These are phyloP conservation scores for Coptodon rendalli DNA, from an alignment of 2,113 vertebrate genomes.

Conservation along the genomic window DNA sequence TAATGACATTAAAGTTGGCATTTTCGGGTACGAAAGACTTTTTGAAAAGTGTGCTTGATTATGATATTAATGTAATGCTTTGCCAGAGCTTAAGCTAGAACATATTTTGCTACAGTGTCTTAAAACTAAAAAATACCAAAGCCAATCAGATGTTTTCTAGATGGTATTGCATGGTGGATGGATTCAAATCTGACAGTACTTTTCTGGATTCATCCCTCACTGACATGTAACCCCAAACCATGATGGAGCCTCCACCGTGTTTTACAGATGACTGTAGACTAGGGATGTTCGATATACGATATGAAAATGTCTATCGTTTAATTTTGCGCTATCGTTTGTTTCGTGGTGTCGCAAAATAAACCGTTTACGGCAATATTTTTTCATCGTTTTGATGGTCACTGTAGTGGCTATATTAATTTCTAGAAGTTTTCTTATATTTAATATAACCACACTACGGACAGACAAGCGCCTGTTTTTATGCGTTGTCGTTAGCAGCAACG, in stretches of 20 bases:
- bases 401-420: too few relatives aligned
- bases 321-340: too few relatives aligned
- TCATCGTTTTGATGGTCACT: too few relatives aligned
- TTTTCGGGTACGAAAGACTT: background rate
- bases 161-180: background rate
- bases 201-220: background rate
- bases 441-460: too few relatives aligned
- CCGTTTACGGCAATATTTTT: too few relatives aligned
- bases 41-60: background rate
- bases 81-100: background rate
- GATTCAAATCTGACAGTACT: background rate
- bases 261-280: background rate
- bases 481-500: too few relatives aligned
- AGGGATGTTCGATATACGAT: too few relatives aligned
- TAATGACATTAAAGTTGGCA: background rate
- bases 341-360: too few relatives aligned
- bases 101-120: background rate
- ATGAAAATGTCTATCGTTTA: too few relatives aligned
- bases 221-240: background rate
- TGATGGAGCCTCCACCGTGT: background rate
- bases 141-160: background rate
- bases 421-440: too few relatives aligned
- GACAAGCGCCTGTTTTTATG: too few relatives aligned
- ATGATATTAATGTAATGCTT: background rate
- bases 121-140: background rate